phyloP scores from a whole-genome alignment of 2,888 invertebrate species.

The Sphaeridia pumilis region DNA sequence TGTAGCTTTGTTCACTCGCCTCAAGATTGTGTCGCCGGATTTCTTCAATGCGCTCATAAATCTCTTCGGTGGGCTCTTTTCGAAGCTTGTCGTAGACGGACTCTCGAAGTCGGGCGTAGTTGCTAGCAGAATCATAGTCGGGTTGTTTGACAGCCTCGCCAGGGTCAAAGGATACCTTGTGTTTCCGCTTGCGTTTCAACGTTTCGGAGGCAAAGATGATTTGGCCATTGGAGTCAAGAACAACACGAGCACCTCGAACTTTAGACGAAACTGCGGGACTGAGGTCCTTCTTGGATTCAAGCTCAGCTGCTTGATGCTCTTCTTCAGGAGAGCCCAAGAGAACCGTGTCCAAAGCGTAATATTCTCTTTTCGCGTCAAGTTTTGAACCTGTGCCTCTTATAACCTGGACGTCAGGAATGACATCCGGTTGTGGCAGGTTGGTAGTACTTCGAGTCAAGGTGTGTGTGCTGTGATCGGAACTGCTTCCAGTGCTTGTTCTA shows the following conservation, averaged over 20 bases:
- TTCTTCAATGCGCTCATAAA: constrained; percentile 36
- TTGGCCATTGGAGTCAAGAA: constrained; percentile 35
- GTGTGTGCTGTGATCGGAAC: constrained; percentile 25
- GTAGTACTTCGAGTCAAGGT: constrained; percentile 25
- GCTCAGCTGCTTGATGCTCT: constrained; percentile 18
- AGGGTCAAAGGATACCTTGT: constrained; percentile 35
- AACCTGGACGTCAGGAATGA: constrained; percentile 33
- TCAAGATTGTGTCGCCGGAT: constrained; percentile 35
- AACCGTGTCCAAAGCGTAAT: constrained; percentile 35
- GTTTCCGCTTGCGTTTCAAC: constrained; percentile 28
- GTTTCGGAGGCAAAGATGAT: constrained; percentile 36
- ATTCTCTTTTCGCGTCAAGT: constrained; percentile 30
- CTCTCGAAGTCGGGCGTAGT: constrained; percentile 25
- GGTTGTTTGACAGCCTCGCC: constrained; percentile 32
- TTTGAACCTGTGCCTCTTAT: constrained; percentile 26
- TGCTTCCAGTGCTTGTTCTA: constrained; percentile 23
- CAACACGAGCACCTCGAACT: constrained; percentile 34
- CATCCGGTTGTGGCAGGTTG: constrained; percentile 34
- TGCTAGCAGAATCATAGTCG: constrained; percentile 26
- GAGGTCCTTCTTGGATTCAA: constrained; percentile 16
- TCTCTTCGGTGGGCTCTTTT: constrained; percentile 24
- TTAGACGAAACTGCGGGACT: constrained; percentile 20
- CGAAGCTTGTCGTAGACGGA: constrained; percentile 33
- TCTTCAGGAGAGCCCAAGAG: constrained; percentile 34
- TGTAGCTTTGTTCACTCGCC: constrained; percentile 24